Evolutionary conservation across 1,140 invertebrate genomes (phyloP), one percentile per base, ranked within the genome.

Genomic region (Tetranychus cinnabarinus): DNA sequence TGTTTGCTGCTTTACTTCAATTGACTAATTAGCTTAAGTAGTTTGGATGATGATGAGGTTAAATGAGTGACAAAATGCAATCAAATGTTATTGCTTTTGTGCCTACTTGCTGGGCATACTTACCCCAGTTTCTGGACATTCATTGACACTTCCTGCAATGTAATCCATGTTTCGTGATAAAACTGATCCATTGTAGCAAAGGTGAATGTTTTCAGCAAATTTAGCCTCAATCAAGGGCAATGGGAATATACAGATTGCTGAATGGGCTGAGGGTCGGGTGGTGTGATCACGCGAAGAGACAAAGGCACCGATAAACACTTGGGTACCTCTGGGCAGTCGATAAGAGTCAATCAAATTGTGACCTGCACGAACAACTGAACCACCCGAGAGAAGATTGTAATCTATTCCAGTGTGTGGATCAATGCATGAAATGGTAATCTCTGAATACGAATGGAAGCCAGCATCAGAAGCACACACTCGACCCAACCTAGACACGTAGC

Each of bases 161-260:
- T 92, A 91, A 23, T 84, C 85, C 81, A 93, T 86, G 68, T 90
- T 90, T 46, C 89, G 77, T 70, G 88, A 85, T 66, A 85, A 86
- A 62, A 84, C 83, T 65, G 84, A 90, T 35, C 88, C 88, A 73
- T 93, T 89, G 71, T 96, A 95, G 74, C 91, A 97, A 80, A 89
- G 86, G 70, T 92, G 87, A 67, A 95, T 92, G 73, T 95, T 96
- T 72, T 91, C 84, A 67, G 87, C 88, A 72, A 97, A 96, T 68
- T 85, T 85, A 56, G 81, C 81, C 69, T 93, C 86, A 65, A 97
- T 88, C 47, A 90, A 82, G 63, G 83, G 79, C 58, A 96, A 74
- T 3, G 75, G 71, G 67, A 72, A 79, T 10, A 77, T 66, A 61
- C 76, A 77, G 62, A 97, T 71, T 1, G 87, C 90, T 3, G 89